Percentiles rank a stretch among this genome's conserved stretches.
Conservation (phyloP, 2,797 vertebrate species). For the Pelochelys cantorii region DNA sequence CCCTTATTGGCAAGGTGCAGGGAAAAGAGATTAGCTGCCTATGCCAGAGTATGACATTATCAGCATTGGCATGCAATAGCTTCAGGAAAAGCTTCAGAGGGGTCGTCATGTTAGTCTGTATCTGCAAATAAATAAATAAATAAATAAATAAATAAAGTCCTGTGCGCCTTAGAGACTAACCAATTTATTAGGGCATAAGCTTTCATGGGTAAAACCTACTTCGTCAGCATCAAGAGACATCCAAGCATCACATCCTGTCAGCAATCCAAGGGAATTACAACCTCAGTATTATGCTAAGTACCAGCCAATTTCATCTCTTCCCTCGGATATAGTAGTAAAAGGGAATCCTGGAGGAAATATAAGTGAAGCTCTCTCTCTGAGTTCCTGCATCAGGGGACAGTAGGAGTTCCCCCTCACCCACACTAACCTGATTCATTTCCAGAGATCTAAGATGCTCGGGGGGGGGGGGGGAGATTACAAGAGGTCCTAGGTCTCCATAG, state of each 20-base stretch:
- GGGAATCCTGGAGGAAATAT: background rate
- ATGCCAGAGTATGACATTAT: conserved; percentile 57
- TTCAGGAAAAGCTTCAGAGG: conserved; percentile 4
- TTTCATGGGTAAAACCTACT: no score
- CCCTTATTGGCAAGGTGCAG: conserved; percentile 21
- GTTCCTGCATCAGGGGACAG: background rate
- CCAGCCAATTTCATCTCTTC: conserved; percentile 33
- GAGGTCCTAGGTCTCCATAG: fast-evolving
- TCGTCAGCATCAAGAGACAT: conserved; percentile 38
- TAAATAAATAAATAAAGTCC: no score
- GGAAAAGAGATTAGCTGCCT: background rate
- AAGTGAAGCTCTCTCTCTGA: fast-evolving
- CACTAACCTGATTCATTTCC: no score
- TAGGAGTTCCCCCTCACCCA: background rate
- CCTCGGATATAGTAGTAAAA: background rate
- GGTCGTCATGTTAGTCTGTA: no score
- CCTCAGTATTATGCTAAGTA: conserved; percentile 43
- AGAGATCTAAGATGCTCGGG: background rate
- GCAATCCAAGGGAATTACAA: conserved; percentile 38
- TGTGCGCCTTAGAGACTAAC: no score
- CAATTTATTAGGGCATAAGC: no score
- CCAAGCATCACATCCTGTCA: conserved; percentile 55
- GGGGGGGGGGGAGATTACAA: fast-evolving
- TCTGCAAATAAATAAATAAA: no score
- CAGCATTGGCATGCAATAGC: background rate